Base-by-base conservation (phyloP, 2,797 vertebrate species). In the Lophius americanus region DNA sequence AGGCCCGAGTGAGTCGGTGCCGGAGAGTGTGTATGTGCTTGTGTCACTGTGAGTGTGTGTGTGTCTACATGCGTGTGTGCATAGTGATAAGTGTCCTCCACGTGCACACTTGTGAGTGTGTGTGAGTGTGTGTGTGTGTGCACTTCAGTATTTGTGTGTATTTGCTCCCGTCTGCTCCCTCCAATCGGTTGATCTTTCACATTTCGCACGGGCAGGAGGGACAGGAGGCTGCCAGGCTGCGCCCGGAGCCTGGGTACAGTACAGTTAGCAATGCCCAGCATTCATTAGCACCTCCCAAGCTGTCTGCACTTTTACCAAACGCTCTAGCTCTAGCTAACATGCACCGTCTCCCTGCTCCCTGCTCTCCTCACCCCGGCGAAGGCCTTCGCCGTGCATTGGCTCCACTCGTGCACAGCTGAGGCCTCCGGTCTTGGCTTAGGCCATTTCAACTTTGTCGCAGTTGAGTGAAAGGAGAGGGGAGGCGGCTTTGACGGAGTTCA, bases 181-280 rank as follows among this genome's bases (percentile, higher is more conserved):
- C 91, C 92, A 94, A 92, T 92, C 92, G 91, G 86, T 93, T 93
- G 93, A 94, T 94, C 93, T 94, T 93, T 94, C 91, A 91, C 92
- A 93, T 93, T 93, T 93, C 85, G 90, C 87, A 88, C 80, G 92
- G 92, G 92, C 90, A 92, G 92, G 92, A 92, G 91, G 89, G 90
- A 91, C 90, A 91, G 89, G 90, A 91, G 90, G 88, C 87, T 93
- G 91, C 88, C 90, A 91, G 90, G 85, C 89, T 92, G 90, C 89
- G 83, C 89, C 90, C 90, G 82, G 86, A 92, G 91, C 83, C 90
- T 91, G 91, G 85, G 87, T 92, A 92, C 87, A 90, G 88, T 92
- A 84, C 90, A 84, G 87, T 91, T 91, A 89, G 88, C 89, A 84
- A 83, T 92, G 91, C 91, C 89, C 91, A 81, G 92, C 91, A 92